Evolutionary conservation across 1,140 invertebrate genomes (phyloP), one percentile per base, ranked within the genome.

Genomic region (Tetranychus cinnabarinus): DNA sequence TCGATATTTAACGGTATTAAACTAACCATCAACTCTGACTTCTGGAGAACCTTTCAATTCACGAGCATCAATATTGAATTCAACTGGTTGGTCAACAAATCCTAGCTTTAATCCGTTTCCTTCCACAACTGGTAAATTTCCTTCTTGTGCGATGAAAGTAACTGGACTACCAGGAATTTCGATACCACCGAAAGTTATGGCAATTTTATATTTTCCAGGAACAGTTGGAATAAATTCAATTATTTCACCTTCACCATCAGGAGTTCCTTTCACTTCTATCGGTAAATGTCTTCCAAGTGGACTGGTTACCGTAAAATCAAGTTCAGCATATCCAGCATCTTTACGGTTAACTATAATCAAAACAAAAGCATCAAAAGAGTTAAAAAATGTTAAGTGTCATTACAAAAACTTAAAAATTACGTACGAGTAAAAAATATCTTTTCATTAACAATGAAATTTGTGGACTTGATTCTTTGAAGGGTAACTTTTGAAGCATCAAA

Each of bases 151-250:
- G 42, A 64, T 56, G 57, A 73, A 68, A 13, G 64, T 67, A 36
- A 70, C 58, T n/a, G 67, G 69, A 35, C 68, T 66, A 72, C 76
- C 75, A 62, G 76, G 75, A 2, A 80, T 71, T 65, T 77, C 74
- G 65, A 79, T 79, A 45, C 86, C 85, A 65, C 88, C 90, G 68
- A 91, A 92, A 37, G 81, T 84, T 7, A 95, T 80, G 58, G 82
- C 82, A 48, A 96, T 81, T 72, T 87, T 82, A 69, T 95, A 93
- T 67, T 85, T 83, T 64, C 90, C 91, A 34, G 89, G 82, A 58
- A 88, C 79, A 3, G 80, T 82, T 3, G 91, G 91, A 52, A 83
- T 77, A 69, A 95, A 86, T 66, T 88, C 84, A 55, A 95, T 81
- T 66, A 83, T 75, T 66, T 81, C 78, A n/a, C 69, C 71, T 66